Evolutionary conservation across 2,113 vertebrate species (phyloP).

Genomic region (Chrysochloris asiatica): DNA sequence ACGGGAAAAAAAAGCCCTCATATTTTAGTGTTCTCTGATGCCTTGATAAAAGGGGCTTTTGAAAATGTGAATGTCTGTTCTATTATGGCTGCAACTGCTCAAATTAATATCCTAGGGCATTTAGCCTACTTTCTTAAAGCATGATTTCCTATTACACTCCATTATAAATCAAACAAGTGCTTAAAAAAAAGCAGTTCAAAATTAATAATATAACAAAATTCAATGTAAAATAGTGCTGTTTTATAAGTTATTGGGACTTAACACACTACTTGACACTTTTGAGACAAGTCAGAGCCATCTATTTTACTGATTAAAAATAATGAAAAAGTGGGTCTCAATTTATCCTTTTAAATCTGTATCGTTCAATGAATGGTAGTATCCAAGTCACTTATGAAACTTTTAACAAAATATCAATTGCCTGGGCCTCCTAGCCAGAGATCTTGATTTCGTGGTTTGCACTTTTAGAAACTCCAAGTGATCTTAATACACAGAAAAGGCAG

Average conservation of each 20-base stretch:
- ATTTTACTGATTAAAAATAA: constrained; percentile 30
- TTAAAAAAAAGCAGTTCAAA: constrained; percentile 39
- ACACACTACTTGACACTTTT: background rate
- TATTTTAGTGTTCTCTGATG: background rate
- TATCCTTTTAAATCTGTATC: background rate
- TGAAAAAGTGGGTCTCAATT: background rate
- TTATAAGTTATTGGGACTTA: background rate
- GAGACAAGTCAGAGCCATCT: background rate
- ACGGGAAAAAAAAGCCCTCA: background rate
- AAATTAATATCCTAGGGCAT: background rate
- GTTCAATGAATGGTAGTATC: background rate
- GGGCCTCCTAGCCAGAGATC: background rate
- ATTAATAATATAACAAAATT: constrained; percentile 34
- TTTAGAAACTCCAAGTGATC: background rate
- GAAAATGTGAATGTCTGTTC: constrained; percentile 2
- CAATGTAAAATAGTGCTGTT: constrained; percentile 2
- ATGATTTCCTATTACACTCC: background rate
- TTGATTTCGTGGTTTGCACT: background rate
- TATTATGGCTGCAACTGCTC: background rate
- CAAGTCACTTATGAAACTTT: background rate
- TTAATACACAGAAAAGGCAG: background rate
- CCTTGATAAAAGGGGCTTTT: constrained; percentile 8
- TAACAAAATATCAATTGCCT: background rate
- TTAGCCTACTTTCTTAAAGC: background rate
- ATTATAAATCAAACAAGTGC: constrained; percentile 29